These are phyloP conservation scores for Ephydatia muelleri DNA, from an alignment of 37 sponge, comb jelly and placozoan genomes.

Conservation along the genomic window DNA sequence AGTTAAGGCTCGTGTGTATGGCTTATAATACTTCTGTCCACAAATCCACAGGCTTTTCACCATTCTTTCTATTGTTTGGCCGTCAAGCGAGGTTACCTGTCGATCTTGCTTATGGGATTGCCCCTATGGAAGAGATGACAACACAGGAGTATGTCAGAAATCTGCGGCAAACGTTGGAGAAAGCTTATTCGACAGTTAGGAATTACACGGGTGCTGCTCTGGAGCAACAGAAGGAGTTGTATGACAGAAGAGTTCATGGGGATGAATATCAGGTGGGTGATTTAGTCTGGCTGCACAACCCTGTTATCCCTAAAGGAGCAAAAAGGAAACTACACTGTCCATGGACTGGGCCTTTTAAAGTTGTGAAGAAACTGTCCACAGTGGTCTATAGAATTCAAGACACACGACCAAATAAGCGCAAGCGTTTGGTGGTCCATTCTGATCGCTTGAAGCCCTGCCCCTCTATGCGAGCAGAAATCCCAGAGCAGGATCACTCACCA, in stretches of 20 bases:
- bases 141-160: conserved; percentile 11
- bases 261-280: conserved; percentile 45
- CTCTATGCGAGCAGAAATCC: background rate
- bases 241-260: conserved; percentile 20
- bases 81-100: no score
- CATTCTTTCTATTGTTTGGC: no score
- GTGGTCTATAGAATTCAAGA: conserved; percentile 10
- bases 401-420: background rate
- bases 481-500: no score
- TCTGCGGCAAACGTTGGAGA: background rate
- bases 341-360: conserved; percentile 47
- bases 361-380: conserved; percentile 17
- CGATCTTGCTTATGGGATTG: no score
- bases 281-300: conserved; percentile 43
- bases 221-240: conserved; percentile 15
- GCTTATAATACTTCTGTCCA: no score
- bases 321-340: conserved; percentile 49
- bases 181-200: conserved; percentile 13
- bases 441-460: conserved; percentile 32
- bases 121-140: background rate
- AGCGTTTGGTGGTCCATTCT: conserved; percentile 44
- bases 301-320: conserved; percentile 21
- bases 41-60: no score
- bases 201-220: background rate
- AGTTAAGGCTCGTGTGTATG: no score